Evolutionary conservation across 2,888 invertebrate genomes (phyloP).

Genomic region (Arrhopalites spinosus): DNA sequence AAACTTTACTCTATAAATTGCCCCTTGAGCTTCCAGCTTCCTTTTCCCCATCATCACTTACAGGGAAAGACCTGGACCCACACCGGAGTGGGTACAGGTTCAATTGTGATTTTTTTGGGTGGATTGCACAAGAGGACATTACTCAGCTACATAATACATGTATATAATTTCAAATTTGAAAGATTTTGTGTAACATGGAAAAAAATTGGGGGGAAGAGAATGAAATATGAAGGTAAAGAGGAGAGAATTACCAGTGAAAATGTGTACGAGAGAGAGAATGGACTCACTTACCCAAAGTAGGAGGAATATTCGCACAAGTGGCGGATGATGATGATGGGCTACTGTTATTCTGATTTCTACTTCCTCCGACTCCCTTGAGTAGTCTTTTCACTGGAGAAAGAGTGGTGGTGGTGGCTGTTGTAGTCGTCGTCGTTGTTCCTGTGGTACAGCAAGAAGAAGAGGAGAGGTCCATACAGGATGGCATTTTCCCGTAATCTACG

Average conservation of each 20-base stretch:
- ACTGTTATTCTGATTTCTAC: too few relatives aligned
- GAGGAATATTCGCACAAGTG: too few relatives aligned
- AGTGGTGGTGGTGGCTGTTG: neutral
- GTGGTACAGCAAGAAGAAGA: slow-evolving; percentile 18
- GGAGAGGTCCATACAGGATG: slow-evolving; percentile 52
- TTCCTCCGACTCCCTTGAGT: slow-evolving; percentile 29
- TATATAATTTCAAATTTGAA: slow-evolving; percentile 10
- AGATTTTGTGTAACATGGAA: neutral
- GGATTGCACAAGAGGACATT: neutral
- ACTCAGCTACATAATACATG: neutral
- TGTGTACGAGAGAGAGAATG: too few relatives aligned
- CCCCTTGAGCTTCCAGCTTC: neutral
- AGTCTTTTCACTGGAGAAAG: slow-evolving; percentile 33
- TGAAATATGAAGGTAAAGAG: slow-evolving; percentile 10
- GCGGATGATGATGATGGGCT: too few relatives aligned
- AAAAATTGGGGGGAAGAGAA: too few relatives aligned
- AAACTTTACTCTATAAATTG: slow-evolving; percentile 9
- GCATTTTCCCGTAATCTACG: slow-evolving; percentile 36
- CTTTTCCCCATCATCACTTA: neutral
- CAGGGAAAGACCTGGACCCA: too few relatives aligned
- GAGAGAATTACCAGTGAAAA: slow-evolving; percentile 26
- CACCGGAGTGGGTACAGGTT: too few relatives aligned
- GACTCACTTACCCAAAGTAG: too few relatives aligned
- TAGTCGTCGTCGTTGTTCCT: neutral
- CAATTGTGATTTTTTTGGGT: neutral